phyloP scores from a whole-genome alignment of 1,140 invertebrate species.

The Argopecten irradians region DNA sequence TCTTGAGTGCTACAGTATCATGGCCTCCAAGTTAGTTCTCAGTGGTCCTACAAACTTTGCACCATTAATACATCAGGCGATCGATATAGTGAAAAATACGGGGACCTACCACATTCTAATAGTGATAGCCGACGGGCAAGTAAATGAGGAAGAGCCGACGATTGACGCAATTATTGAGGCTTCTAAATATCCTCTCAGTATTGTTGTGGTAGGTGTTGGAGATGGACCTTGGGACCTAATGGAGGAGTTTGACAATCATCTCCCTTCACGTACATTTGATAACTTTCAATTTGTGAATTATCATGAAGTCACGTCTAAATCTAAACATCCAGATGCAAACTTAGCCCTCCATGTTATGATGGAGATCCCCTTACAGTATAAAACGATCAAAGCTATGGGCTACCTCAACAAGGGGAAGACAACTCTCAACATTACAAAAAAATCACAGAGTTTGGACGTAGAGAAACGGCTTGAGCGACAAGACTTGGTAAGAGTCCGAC shows the following conservation, averaged over 20 bases:
- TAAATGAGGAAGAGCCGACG: conserved; percentile 77
- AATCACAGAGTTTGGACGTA: background rate
- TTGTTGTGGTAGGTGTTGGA: conserved; percentile 80
- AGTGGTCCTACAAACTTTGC: conserved; percentile 80
- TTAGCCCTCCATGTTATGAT: conserved; percentile 79
- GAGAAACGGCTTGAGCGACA: background rate
- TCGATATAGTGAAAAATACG: conserved; percentile 76
- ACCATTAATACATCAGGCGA: conserved; percentile 78
- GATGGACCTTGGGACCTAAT: conserved; percentile 81
- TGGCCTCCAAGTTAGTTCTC: conserved; percentile 70
- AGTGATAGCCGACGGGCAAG: conserved; percentile 80
- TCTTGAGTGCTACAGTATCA: conserved; percentile 70
- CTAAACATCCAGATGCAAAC: conserved; percentile 77
- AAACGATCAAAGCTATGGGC: conserved; percentile 77
- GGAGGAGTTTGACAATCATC: conserved; percentile 79
- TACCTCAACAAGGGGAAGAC: conserved; percentile 54
- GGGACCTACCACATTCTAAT: conserved; percentile 79
- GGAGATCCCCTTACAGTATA: conserved; percentile 80
- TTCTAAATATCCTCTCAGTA: conserved; percentile 79
- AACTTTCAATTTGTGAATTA: conserved; percentile 81
- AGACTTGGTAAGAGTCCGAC: background rate
- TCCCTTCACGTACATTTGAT: conserved; percentile 79
- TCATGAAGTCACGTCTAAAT: conserved; percentile 75
- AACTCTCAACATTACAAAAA: background rate
- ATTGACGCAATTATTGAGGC: conserved; percentile 79